Evolutionary conservation across 2,113 vertebrate genomes (phyloP), one percentile per base, ranked within the genome.

Genomic region (Heterochromis multidens): DNA sequence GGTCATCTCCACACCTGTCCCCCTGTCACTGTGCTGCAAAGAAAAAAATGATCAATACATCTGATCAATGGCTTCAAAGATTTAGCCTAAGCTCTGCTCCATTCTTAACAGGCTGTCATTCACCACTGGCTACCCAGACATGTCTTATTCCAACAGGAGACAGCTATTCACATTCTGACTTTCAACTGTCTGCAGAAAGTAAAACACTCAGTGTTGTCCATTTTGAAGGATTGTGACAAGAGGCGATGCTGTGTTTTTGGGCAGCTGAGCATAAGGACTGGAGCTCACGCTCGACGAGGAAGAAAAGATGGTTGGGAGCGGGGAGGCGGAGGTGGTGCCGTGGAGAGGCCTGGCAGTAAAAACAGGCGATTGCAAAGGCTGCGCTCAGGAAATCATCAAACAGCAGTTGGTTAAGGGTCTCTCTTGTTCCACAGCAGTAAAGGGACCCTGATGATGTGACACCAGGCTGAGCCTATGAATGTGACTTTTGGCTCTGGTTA

Each of bases 341-440:
- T 40, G 27, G 79, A 82, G 90, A 80, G 61, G 88, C 80, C 79
- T 74, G 61, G 60, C 76, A 70, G 81, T 65, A 76, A 87, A 92
- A 95, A 91, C 83, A 89, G 81, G 65, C 83, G 65, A 88, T 80
- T 76, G 80, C 85, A 74, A 80, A 88, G 81, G 72, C 88, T 80
- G 59, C 60, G 80, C 65, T 83, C 93, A 94, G 93, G 94, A 95
- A 94, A 89, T 93, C 88, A 94, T 94, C 88, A 93, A 95, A 92
- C 91, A 91, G 93, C 89, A 65, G 93, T 90, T 87, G 95, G 93
- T 94, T 93, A 87, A 95, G 93, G 95, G 94, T 92, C 92, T 94
- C 93, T 92, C 92, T 94, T 95, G 91, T 94, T 90, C 62, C n/a
- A n/a, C 84, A n/a, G 87, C 84, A 81, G 82, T 89, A 85, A 91